A percentile compares a stretch with the other conserved stretches of the same genome.
Conservation (phyloP, 2,888 invertebrate species). For the Synanthedon vespiformis region DNA sequence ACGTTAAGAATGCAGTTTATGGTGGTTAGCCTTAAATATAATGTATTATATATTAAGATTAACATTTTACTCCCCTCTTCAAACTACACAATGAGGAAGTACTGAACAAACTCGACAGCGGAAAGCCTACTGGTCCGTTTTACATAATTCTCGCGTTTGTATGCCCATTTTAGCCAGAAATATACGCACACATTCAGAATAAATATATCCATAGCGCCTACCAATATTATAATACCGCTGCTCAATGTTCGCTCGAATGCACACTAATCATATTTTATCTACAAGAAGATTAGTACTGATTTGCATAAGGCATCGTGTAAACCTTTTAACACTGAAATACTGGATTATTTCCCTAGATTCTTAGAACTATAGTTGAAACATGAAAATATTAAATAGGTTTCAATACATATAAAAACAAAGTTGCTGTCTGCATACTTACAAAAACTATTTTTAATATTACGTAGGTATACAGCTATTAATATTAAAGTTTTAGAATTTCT, state of each 20-base stretch:
- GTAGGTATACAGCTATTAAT: too few relatives aligned
- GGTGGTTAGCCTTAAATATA: too few relatives aligned
- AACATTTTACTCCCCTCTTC: constrained; percentile 6
- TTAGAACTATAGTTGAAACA: too few relatives aligned
- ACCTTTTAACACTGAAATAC: too few relatives aligned
- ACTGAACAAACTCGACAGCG: constrained; percentile 18
- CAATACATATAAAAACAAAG: too few relatives aligned
- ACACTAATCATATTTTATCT: background rate
- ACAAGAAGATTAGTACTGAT: too few relatives aligned
- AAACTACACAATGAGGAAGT: constrained; percentile 11
- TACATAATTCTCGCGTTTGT: constrained; percentile 46
- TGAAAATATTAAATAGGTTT: too few relatives aligned
- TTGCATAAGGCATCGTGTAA: too few relatives aligned
- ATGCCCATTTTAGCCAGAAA: constrained; percentile 24
- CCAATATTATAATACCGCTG: background rate
- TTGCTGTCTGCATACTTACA: too few relatives aligned
- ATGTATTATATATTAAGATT: background rate
- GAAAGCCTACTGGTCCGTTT: constrained; percentile 28
- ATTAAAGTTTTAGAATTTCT: background rate
- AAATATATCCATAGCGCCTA: background rate
- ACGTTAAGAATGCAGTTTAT: too few relatives aligned
- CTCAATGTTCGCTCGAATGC: background rate
- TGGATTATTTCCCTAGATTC: too few relatives aligned
- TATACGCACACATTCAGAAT: background rate
- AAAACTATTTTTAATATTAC: too few relatives aligned